Percentiles rank a stretch among this genome's conserved stretches.
Evolutionary conservation across 2,113 vertebrate genomes (phyloP).

Genomic region (Mastomys coucha): DNA sequence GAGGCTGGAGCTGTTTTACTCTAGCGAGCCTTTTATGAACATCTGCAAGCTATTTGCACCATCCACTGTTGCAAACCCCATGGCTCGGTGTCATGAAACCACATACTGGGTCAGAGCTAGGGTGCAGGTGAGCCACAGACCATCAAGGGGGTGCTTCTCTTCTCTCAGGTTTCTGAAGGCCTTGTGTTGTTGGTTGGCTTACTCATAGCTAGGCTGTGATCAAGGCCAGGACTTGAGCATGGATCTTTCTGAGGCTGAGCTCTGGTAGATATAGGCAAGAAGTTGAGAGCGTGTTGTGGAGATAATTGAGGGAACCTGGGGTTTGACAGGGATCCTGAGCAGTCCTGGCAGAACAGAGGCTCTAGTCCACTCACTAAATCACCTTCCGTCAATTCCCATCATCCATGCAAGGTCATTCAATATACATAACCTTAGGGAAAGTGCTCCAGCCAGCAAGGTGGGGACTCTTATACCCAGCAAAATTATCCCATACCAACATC

Average conservation of each 20-base stretch:
- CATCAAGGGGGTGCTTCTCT: not conserved
- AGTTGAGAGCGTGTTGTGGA: not conserved
- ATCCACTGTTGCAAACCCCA: too few species aligned
- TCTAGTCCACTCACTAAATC: not conserved
- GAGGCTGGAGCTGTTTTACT: not conserved
- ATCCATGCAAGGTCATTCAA: not conserved
- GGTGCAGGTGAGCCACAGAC: not conserved
- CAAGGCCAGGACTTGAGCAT: not conserved
- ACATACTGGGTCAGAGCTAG: not conserved
- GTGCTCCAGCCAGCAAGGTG: not conserved
- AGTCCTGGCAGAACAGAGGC: not conserved
- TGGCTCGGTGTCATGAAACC: not conserved
- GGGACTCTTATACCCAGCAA: not conserved
- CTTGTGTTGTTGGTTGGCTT: not conserved
- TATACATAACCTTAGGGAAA: not conserved
- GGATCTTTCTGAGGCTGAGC: not conserved
- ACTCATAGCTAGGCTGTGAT: not conserved
- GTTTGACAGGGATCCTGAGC: not conserved
- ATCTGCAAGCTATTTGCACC: fast-evolving
- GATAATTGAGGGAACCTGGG: not conserved
- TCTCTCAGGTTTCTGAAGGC: fast-evolving
- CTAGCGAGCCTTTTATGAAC: not conserved
- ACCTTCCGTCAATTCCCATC: not conserved
- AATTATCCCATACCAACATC: fast-evolving
- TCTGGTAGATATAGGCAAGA: not conserved